phyloP scores from a whole-genome alignment of 2,888 invertebrate genomes.

The Theretra japonica region DNA sequence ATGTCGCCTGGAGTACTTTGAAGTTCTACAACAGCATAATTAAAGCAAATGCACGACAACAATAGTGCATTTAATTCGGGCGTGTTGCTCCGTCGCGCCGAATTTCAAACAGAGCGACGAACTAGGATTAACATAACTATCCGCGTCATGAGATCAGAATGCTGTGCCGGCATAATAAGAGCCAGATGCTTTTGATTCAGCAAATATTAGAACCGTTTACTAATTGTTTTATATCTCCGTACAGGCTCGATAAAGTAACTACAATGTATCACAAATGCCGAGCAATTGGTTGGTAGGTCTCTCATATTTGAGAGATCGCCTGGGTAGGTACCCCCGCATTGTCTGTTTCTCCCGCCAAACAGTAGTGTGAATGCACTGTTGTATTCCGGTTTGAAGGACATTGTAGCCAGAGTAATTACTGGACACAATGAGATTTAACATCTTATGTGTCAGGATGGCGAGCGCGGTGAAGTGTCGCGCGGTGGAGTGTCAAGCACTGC shows the following conservation, averaged over 20 bases:
- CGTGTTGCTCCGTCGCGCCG: background rate
- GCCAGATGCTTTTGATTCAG: background rate
- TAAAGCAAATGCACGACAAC: background rate
- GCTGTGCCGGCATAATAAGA: background rate
- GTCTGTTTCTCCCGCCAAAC: too few relatives aligned
- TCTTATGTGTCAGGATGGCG: too few relatives aligned
- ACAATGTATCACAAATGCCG: too few relatives aligned
- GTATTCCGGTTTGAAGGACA: too few relatives aligned
- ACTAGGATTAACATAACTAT: constrained; percentile 31
- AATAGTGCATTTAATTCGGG: constrained; percentile 6
- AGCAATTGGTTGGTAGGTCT: too few relatives aligned
- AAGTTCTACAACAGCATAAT: background rate
- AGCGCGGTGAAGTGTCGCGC: too few relatives aligned
- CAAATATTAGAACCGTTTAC: background rate
- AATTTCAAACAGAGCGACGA: constrained; percentile 11
- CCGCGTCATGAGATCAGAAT: constrained; percentile 20
- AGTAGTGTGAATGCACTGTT: too few relatives aligned
- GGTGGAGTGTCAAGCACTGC: too few relatives aligned
- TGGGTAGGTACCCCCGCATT: too few relatives aligned
- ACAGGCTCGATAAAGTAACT: background rate
- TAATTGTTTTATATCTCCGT: background rate
- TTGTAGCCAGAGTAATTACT: too few relatives aligned
- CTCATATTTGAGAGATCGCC: too few relatives aligned
- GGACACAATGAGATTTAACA: too few relatives aligned
- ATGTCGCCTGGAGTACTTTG: background rate